A percentile compares a stretch with the other conserved stretches of the same genome.
Conservation (phyloP, 2,888 invertebrate species). For the Leptarthrus brevirostris region DNA sequence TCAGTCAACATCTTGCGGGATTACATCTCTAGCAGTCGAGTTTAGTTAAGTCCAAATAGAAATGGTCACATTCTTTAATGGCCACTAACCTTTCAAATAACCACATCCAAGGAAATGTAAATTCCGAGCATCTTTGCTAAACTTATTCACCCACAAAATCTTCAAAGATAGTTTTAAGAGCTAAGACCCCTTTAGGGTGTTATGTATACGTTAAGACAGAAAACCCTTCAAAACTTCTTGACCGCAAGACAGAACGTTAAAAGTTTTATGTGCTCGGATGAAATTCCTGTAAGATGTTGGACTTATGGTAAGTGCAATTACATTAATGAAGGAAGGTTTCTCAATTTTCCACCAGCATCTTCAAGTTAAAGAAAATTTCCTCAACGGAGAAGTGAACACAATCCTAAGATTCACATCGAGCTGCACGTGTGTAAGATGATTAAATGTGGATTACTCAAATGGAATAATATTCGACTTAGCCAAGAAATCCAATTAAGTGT, state of each 20-base stretch:
- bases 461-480: too few relatives aligned
- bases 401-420: too few relatives aligned
- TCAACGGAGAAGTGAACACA: too few relatives aligned
- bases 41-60: conserved; percentile 13
- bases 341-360: conserved; percentile 5
- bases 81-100: conserved; percentile 47
- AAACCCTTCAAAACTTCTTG: conserved; percentile 51
- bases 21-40: conserved; percentile 3
- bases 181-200: conserved; percentile 48
- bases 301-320: conserved; percentile 40
- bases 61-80: conserved; percentile 46
- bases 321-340: conserved; percentile 38
- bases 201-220: conserved; percentile 43
- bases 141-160: conserved; percentile 55
- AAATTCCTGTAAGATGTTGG: conserved; percentile 49
- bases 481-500: too few relatives aligned
- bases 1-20: neutral
- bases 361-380: neutral
- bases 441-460: too few relatives aligned
- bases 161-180: conserved; percentile 52
- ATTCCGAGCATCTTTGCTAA: conserved; percentile 51
- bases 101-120: conserved; percentile 55
- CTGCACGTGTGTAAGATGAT: too few relatives aligned
- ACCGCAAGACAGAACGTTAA: conserved; percentile 54
- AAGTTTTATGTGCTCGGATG: conserved; percentile 53